Evolutionary conservation across 1,140 invertebrate species (phyloP), one percentile per base, ranked within the genome.

Genomic region (Choristoneura fumiferana): DNA sequence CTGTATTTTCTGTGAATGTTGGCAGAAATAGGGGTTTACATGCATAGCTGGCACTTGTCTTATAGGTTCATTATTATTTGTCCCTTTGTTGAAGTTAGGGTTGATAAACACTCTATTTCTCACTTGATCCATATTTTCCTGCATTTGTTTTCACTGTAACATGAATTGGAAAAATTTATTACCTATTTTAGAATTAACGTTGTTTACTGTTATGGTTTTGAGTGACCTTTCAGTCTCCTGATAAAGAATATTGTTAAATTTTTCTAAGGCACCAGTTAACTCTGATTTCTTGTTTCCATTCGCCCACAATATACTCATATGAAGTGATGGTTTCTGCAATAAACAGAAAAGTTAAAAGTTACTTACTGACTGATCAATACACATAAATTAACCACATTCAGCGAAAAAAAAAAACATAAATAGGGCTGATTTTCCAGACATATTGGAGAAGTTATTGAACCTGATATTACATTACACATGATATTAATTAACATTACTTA

Each of bases 261-360:
- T 49, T 0, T 76, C 69, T 49, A 84, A 56, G 54, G 69, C 64
- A 52, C 52, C 66, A 45, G 53, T 78, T 29, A 94, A 73, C 61
- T 87, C 77, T 6, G 84, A 67, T 65, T 87, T 81, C 58, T 91
- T 76, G 80, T 94, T 90, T 6, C 93, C 94, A 62, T 93, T 78
- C 43, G 90, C 89, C 92, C 94, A 94, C 4, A 92, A 78, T 57
- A 94, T 88, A 75, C 94, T 95, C 58, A 94, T 90, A 65, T 95
- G 94, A 84, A 93, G 94, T 6, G 93, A 94, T 45, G 92, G 92
- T 73, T 94, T 88, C 94, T 95, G 67, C n/a, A 89, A 88, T 84
- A 85, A 54, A 80, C 68, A 65, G 22, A 63, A 52, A 57, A 37
- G 38, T 39, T 56, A 35, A 36, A 37, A 53, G 22, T 45, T 40